phyloP scores from a whole-genome alignment of 2,888 invertebrate genomes.

The Agriopis aurantiaria region DNA sequence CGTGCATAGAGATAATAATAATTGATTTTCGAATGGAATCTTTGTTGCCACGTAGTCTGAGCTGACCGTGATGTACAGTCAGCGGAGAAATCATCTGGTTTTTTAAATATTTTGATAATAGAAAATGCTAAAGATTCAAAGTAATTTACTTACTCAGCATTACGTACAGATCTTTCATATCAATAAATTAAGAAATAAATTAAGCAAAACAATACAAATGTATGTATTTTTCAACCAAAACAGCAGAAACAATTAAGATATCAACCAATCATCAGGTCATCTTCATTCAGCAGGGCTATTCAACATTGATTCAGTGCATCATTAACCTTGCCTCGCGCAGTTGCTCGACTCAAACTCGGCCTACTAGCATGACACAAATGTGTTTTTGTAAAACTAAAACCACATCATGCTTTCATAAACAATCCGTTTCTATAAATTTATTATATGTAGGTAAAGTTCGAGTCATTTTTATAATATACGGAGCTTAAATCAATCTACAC shows the following conservation, averaged over 20 bases:
- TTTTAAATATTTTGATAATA: too few relatives aligned
- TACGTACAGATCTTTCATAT: too few relatives aligned
- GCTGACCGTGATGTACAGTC: background rate
- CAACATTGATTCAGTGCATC: conserved; percentile 18
- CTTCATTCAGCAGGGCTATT: conserved; percentile 1
- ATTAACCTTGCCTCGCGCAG: conserved; percentile 16
- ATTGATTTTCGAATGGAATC: conserved; percentile 2
- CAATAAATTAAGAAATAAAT: background rate
- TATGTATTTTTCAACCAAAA: conserved; percentile 5
- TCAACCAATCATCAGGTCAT: conserved; percentile 11
- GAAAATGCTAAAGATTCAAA: too few relatives aligned
- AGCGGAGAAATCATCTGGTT: background rate
- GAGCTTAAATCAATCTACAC: conserved; percentile 41
- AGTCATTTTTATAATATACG: conserved; percentile 32
- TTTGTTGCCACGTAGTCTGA: conserved; percentile 18
- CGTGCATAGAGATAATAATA: background rate
- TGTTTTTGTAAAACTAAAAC: conserved; percentile 28
- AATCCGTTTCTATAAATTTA: conserved; percentile 28
- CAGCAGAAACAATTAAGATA: background rate
- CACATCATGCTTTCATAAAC: conserved; percentile 23
- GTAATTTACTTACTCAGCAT: too few relatives aligned
- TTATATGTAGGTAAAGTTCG: conserved; percentile 24
- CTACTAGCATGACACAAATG: conserved; percentile 24
- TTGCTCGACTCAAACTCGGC: conserved; percentile 10
- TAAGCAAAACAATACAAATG: background rate